phyloP scores from a whole-genome alignment of 2,888 invertebrate species.

The Watsonalla cultraria region DNA sequence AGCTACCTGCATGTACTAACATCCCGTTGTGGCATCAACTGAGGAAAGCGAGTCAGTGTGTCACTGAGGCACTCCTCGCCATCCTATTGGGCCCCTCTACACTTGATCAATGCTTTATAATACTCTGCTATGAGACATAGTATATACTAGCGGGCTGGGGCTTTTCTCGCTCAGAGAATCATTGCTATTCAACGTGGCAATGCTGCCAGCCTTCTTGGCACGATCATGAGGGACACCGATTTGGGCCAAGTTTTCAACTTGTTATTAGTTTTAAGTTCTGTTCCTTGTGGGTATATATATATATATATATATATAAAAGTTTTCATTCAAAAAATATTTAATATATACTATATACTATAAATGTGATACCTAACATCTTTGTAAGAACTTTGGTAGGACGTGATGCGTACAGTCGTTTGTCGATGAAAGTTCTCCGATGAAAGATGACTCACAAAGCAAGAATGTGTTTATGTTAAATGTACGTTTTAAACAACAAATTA shows the following conservation, averaged over 20 bases:
- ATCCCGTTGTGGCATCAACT: conserved; percentile 13
- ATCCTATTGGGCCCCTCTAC: conserved; percentile 27
- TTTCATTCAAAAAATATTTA: too few species aligned
- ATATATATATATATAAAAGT: too few species aligned
- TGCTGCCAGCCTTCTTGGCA: too few species aligned
- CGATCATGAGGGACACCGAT: too few species aligned
- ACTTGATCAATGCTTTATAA: conserved; percentile 42
- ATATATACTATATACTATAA: not conserved
- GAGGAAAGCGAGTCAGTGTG: conserved; percentile 78
- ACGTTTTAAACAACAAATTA: not conserved
- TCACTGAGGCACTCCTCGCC: conserved; percentile 42
- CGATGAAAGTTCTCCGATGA: not conserved
- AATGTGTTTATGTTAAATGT: not conserved
- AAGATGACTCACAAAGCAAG: not conserved
- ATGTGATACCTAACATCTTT: not conserved
- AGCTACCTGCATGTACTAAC: conserved; percentile 13
- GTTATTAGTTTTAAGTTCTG: too few species aligned
- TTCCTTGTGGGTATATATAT: too few species aligned
- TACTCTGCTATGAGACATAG: conserved; percentile 20
- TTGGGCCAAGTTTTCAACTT: too few species aligned
- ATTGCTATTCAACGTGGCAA: too few species aligned
- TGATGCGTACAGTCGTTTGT: conserved; percentile 4
- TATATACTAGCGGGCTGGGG: too few species aligned
- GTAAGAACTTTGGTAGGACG: not conserved
- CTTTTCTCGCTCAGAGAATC: too few species aligned